phyloP scores from a whole-genome alignment of 2,113 vertebrate species.

The Collichthys lucidus region DNA sequence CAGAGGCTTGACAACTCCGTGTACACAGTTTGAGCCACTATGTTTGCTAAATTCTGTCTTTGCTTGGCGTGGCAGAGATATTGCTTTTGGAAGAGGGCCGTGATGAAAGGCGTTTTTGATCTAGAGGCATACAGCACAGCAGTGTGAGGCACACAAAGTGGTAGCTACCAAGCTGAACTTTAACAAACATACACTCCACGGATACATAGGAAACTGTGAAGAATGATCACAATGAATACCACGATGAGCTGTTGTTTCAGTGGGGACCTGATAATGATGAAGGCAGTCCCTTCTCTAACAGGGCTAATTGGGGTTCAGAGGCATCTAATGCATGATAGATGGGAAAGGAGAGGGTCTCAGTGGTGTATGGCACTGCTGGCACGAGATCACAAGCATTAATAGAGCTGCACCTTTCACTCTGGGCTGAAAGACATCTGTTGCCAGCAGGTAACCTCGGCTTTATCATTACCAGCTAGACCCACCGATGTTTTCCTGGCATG shows the following conservation, averaged over 20 bases:
- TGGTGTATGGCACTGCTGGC: constrained; percentile 74
- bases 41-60: constrained; percentile 45
- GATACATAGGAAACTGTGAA: constrained; percentile 48
- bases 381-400: constrained; percentile 81
- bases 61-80: constrained; percentile 19
- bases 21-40: constrained; percentile 45
- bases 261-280: constrained; percentile 65
- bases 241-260: constrained; percentile 54
- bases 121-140: constrained; percentile 25
- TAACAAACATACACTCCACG: constrained; percentile 42
- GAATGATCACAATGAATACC: constrained; percentile 50
- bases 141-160: constrained; percentile 37
- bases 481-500: constrained; percentile 76
- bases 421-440: constrained; percentile 83
- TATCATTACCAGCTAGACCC: constrained; percentile 78
- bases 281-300: constrained; percentile 67
- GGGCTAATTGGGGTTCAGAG: constrained; percentile 80
- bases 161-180: constrained; percentile 45
- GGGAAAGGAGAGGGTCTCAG: constrained; percentile 68
- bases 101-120: constrained; percentile 65
- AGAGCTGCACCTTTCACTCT: constrained; percentile 77
- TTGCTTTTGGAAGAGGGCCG: constrained; percentile 11
- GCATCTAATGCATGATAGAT: constrained; percentile 77
- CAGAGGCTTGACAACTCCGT: constrained; percentile 14
- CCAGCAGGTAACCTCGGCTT: constrained; percentile 80